Conservation (phyloP, 2,113 vertebrate genomes). For the Excalfactoria chinensis region DNA sequence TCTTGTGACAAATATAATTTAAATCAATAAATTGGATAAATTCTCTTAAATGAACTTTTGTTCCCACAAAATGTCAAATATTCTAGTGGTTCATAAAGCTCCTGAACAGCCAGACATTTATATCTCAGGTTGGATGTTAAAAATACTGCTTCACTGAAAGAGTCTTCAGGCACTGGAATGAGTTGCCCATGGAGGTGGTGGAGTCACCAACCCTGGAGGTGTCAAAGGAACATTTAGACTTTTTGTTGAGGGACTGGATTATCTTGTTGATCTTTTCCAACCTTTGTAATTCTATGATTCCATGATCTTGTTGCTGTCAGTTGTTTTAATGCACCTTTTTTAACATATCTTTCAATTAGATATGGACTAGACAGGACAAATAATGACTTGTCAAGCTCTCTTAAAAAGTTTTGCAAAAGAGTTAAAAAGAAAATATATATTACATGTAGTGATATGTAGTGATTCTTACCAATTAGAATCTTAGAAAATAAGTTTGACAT, state of each 20-base stretch:
- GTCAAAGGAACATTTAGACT: too few species aligned
- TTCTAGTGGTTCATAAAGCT: background rate
- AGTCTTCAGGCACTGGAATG: too few species aligned
- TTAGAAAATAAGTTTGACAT: background rate
- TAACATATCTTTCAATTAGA: background rate
- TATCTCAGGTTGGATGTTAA: too few species aligned
- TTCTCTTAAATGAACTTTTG: background rate
- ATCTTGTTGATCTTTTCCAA: too few species aligned
- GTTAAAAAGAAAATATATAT: background rate
- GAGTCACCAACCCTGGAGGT: too few species aligned
- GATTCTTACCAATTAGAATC: background rate
- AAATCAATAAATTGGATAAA: background rate
- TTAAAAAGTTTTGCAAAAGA: background rate
- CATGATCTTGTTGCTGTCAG: background rate
- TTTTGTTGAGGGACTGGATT: too few species aligned
- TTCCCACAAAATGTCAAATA: background rate
- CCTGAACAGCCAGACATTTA: background rate
- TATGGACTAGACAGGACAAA: accelerated
- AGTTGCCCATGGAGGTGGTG: too few species aligned
- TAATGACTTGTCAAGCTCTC: background rate
- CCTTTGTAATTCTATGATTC: too few species aligned
- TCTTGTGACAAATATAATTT: background rate
- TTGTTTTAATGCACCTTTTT: background rate
- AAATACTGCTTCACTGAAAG: too few species aligned
- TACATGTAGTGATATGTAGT: background rate